Base-by-base conservation (phyloP, 2,113 vertebrate genomes). In the Gadus chalcogrammus region DNA sequence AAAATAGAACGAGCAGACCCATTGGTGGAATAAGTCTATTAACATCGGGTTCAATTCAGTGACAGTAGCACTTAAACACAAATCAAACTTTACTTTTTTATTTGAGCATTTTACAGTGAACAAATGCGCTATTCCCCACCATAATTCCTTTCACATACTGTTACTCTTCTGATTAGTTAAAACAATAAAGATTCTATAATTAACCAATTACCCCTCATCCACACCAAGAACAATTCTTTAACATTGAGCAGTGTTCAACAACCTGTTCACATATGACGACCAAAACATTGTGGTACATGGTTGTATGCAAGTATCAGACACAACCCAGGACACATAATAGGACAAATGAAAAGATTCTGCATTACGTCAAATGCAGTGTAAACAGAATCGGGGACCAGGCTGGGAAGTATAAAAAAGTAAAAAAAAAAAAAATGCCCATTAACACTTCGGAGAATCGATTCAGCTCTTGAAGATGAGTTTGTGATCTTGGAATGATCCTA, bases 221-320 rank as follows among this genome's bases (percentile, higher is more conserved):
- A 75, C 7, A 69, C 84, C 75, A 89, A 79, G 87, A 59, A 72
- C 67, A 35, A 88, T 78, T 81, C 63, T 63, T 76, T 85, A 88
- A 90, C 89, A 92, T 90, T 92, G 91, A 90, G 85, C 85, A 93
- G 90, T 91, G 87, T 86, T 88, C 76, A 86, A 86, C 4, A 28
- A 62, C 82, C 79, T 77, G 81, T 85, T 87, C 78, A 78, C 83
- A 84, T 82, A 84, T 80, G 38, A 88, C 15, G 71, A 64, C 83
- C 75, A 68, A 77, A 88, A 85, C 28, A 77, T 82, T 74, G 78
- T 84, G 48, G 77, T 58, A 89, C 89, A 88, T 89, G 85, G 88
- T 81, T 68, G 70, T 75, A 71, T 77, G 79, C 68, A 85, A 84
- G 81, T 79, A 86, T 72, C 79, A 78, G 80, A 84, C 83, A 65